phyloP scores from a whole-genome alignment of 2,113 vertebrate genomes.

The Aix galericulata region DNA sequence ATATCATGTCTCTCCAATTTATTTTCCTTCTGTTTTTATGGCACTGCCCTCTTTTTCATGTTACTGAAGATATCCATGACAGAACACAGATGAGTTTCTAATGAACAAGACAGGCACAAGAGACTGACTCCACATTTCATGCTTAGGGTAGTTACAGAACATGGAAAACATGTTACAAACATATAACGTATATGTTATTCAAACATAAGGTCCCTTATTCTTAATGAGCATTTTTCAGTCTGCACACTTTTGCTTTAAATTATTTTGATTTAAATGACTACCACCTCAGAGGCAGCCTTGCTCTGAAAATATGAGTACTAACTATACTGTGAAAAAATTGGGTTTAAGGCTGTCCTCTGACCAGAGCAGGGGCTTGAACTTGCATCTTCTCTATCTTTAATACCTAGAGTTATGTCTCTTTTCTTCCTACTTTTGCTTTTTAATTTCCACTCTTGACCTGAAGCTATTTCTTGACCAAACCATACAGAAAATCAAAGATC shows the following conservation, averaged over 20 bases:
- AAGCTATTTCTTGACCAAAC: neutral
- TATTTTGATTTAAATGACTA: neutral
- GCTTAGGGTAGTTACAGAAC: neutral
- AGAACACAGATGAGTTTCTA: neutral
- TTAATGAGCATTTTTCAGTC: neutral
- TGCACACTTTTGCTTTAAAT: neutral
- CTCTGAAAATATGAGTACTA: neutral
- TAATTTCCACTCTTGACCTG: neutral
- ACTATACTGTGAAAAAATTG: neutral
- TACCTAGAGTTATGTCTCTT: neutral
- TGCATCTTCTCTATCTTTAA: neutral
- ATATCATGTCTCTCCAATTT: fast-evolving
- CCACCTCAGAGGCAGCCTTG: neutral
- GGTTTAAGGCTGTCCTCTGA: neutral
- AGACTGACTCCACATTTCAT: neutral
- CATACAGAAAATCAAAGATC: neutral
- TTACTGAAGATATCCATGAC: neutral
- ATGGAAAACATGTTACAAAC: neutral
- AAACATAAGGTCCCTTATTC: neutral
- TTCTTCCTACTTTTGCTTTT: neutral
- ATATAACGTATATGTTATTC: no score
- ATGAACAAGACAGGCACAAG: neutral
- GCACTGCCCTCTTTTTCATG: neutral
- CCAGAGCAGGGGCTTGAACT: neutral
- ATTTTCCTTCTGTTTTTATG: neutral